These are phyloP conservation scores for Bombus confusus DNA, from an alignment of 1,140 invertebrate genomes.

Conservation along the genomic window DNA sequence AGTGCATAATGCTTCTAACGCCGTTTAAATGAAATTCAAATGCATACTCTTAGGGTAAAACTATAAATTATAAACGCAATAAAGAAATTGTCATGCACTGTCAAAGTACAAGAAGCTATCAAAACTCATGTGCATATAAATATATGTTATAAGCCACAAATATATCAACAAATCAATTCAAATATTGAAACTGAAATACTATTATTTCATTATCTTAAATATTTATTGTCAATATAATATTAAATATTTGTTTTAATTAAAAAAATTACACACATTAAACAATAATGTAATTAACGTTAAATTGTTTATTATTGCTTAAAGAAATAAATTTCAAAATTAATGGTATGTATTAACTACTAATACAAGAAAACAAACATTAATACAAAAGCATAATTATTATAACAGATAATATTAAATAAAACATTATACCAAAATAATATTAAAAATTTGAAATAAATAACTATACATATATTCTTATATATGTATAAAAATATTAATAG, in stretches of 20 bases:
- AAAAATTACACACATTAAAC: background rate
- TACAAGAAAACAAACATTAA: background rate
- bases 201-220: background rate
- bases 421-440: background rate
- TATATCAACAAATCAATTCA: background rate
- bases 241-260: background rate
- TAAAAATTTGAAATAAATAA: background rate
- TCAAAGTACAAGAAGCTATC: constrained; percentile 5
- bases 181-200: background rate
- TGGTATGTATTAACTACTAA: background rate
- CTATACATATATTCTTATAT: background rate
- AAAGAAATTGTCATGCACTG: constrained; percentile 45
- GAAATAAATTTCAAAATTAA: background rate
- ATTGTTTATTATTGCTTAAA: background rate
- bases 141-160: background rate
- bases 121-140: background rate
- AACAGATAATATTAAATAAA: background rate
- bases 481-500: constrained; percentile 6
- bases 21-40: constrained; percentile 28
- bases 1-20: constrained; percentile 36
- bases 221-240: background rate
- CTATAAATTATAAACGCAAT: constrained; percentile 34
- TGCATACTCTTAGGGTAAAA: constrained; percentile 26
- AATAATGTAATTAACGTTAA: background rate
- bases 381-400: background rate